phyloP scores from a whole-genome alignment of 2,113 vertebrate species.

The Cacatua alba region DNA sequence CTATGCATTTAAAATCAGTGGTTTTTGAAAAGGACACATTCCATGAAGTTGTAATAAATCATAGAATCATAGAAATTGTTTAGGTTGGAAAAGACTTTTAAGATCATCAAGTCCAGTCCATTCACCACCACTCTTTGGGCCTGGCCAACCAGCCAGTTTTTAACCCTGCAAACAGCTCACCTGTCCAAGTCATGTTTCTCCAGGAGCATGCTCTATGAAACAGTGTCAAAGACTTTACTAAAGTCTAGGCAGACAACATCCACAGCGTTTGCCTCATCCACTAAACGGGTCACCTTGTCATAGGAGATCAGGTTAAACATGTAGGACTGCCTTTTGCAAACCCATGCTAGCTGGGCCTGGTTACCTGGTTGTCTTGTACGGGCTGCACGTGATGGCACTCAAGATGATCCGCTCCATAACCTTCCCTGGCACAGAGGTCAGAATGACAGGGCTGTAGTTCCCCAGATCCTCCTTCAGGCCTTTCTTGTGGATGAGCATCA shows the following conservation, averaged over 20 bases:
- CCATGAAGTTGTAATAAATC: neutral
- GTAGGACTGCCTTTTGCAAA: neutral
- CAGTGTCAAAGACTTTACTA: neutral
- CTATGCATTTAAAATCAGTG: neutral
- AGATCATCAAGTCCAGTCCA: neutral
- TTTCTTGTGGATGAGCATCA: neutral
- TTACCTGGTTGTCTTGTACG: neutral
- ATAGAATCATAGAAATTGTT: neutral
- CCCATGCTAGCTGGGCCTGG: neutral
- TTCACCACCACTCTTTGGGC: neutral
- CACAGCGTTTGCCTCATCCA: neutral
- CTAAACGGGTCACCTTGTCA: neutral
- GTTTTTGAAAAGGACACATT: neutral
- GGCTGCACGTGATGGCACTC: neutral
- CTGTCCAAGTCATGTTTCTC: neutral
- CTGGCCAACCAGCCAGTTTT: neutral
- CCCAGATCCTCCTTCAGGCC: neutral
- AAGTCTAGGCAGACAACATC: neutral
- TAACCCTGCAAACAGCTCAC: fast-evolving
- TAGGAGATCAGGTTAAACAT: neutral
- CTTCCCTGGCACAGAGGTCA: neutral
- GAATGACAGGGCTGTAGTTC: too few relatives aligned
- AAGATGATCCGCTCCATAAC: neutral
- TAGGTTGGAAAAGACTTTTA: neutral
- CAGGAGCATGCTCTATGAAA: neutral